A percentile compares a stretch with the other conserved stretches of the same genome.
Evolutionary conservation across 2,797 vertebrate genomes (phyloP).

Genomic region (Acanthis flammea): DNA sequence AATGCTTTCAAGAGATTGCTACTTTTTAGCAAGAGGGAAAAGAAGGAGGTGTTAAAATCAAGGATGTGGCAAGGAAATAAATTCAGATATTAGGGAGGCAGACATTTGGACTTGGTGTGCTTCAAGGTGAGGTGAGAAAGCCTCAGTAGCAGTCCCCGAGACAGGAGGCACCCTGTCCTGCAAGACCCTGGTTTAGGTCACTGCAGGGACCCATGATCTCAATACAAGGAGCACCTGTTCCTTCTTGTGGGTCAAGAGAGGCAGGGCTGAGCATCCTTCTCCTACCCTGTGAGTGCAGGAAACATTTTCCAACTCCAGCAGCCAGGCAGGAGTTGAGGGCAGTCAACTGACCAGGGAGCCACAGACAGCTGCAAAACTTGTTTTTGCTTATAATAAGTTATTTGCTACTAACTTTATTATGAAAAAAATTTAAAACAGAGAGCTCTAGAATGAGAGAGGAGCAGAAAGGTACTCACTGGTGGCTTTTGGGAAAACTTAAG

Average conservation of each 20-base stretch:
- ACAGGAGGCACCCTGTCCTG: neutral
- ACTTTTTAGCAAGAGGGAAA: neutral
- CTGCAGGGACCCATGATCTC: neutral
- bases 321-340: neutral
- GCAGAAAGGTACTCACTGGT: neutral
- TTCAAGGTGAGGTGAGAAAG: neutral
- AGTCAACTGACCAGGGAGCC: neutral
- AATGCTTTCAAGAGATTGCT: neutral
- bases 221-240: neutral
- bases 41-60: neutral
- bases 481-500: neutral
- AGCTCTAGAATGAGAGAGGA: neutral
- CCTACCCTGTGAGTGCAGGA: neutral
- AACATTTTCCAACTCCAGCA: neutral
- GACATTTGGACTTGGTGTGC: neutral
- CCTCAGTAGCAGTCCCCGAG: rapidly evolving
- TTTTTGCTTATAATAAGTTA: neutral
- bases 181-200: neutral
- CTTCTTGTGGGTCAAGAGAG: neutral
- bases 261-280: neutral
- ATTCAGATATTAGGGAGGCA: neutral
- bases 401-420: neutral
- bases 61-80: neutral
- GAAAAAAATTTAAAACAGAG: neutral
- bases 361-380: neutral